Evolutionary conservation across 2,113 vertebrate genomes (phyloP).

Genomic region (Saimiri boliviensis): DNA sequence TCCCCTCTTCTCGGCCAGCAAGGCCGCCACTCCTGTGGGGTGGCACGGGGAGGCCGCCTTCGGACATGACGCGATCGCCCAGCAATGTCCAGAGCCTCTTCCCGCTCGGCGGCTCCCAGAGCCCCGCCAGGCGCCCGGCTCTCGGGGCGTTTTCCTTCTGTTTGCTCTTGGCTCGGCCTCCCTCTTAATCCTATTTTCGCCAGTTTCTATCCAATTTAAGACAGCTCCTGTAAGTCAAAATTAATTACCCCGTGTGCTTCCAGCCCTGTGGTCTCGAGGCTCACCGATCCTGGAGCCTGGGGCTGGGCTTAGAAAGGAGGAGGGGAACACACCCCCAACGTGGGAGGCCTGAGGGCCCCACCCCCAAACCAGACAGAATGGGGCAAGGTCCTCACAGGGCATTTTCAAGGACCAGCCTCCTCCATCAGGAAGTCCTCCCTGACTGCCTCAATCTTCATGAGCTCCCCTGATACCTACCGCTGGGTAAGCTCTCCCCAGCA

Average conservation of each 20-base stretch:
- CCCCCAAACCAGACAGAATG: not conserved
- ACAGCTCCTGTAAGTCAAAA: constrained; percentile 78
- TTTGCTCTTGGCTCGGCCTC: constrained; percentile 80
- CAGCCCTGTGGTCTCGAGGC: constrained; percentile 29
- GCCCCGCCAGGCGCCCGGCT: constrained; percentile 59
- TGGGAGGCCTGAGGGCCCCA: not conserved
- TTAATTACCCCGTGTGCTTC: constrained; percentile 79
- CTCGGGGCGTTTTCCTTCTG: constrained; percentile 76
- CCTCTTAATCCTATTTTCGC: constrained; percentile 85
- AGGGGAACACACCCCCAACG: accelerated
- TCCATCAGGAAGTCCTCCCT: not conserved
- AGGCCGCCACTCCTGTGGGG: not conserved
- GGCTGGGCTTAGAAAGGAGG: constrained; percentile 27
- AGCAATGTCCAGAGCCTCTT: constrained; percentile 62
- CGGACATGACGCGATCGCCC: constrained; percentile 16
- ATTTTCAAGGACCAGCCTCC: not conserved
- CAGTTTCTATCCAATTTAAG: constrained; percentile 85
- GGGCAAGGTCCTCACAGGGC: not conserved
- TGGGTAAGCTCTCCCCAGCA: accelerated
- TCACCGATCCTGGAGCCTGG: accelerated
- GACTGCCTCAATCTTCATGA: accelerated
- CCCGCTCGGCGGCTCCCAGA: constrained; percentile 34
- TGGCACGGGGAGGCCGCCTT: not conserved
- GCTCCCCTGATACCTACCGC: accelerated
- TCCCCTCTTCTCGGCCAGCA: not conserved